Evolutionary conservation across 2,113 vertebrate genomes (phyloP), one percentile per base, ranked within the genome.

Genomic region (Psilopogon haemacephalus): DNA sequence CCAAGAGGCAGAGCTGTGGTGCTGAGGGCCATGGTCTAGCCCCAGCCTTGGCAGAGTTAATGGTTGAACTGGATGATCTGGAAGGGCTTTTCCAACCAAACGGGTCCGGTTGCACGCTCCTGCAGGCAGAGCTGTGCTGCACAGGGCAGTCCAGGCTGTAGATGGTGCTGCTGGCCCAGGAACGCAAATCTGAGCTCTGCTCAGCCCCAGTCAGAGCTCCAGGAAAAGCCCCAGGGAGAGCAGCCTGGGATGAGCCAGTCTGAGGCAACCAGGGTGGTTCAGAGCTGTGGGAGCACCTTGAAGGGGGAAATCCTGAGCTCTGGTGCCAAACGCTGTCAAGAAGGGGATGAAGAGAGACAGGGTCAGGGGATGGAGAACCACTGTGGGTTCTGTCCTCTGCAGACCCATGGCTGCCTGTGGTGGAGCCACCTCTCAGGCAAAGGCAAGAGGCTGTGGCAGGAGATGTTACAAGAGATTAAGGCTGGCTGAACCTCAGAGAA

Each of bases 161-260:
- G 96, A 82, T 95, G 96, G 96, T 89, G 95, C 95, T 96, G 89
- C 88, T 77, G 75, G 19, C 73, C 72, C 75, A 58, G 69, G 52
- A 94, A 94, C 94, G 33, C 59, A n/a, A n/a, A 52, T 46, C 40
- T 19, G 67, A 17, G 19, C 0, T 52, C 23, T 33, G 8, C 17
- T 2, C 15, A 2, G 18, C 7, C 0, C 12, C 0, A 0, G 0
- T 5, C 5, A 63, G 46, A 71, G 3, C 71, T 48, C 5, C 26
- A 60, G 42, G 15, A 15, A 63, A 50, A 71, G 4, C 71, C 44
- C 33, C 44, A 13, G 4, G 27, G 27, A 67, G 90, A 73, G 46
- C 48, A 4, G 5, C 2, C 16, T 79, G 19, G 65, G 48, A 30
- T 1, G 69, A 78, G 28, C 17, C 24, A 56, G 10, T 54, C 80